phyloP scores from a whole-genome alignment of 2,113 vertebrate species.

The Gymnorhina tibicen region DNA sequence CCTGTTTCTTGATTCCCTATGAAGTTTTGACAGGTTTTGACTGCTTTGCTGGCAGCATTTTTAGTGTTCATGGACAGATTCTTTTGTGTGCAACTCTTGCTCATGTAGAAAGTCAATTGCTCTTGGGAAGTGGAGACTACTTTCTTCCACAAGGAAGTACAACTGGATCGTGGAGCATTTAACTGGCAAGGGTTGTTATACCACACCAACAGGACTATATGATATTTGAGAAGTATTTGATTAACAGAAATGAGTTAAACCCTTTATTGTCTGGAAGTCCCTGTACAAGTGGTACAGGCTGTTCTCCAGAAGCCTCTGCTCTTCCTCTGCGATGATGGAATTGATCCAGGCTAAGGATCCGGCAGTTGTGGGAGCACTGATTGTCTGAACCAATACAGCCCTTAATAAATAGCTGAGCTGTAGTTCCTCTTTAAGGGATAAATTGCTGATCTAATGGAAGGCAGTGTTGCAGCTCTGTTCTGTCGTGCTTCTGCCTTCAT shows the following conservation, averaged over 20 bases:
- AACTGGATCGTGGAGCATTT: not conserved
- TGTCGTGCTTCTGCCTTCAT: not conserved
- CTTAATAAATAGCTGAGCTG: not conserved
- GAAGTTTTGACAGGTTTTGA: not conserved
- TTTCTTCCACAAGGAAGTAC: not conserved
- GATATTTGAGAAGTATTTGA: not conserved
- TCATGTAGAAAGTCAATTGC: not conserved
- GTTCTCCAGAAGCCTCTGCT: not conserved
- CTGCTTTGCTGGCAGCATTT: not conserved
- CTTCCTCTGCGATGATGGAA: not conserved
- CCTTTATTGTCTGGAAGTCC: not conserved
- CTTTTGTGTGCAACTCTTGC: not conserved
- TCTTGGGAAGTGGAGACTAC: not conserved
- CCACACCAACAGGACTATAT: fast-evolving
- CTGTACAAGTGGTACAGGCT: not conserved
- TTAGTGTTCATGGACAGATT: not conserved
- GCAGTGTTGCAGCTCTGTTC: not conserved
- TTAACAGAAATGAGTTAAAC: not conserved
- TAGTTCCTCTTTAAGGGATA: not conserved
- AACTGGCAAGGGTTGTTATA: not conserved
- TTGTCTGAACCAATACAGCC: not conserved
- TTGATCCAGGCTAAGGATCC: not conserved
- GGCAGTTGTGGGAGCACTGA: not conserved
- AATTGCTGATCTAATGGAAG: not conserved
- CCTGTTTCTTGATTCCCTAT: not conserved